A percentile compares a stretch with the other conserved stretches of the same genome.
phyloP scores from a whole-genome alignment of 1,140 invertebrate genomes.

The Heterodera carotae region DNA sequence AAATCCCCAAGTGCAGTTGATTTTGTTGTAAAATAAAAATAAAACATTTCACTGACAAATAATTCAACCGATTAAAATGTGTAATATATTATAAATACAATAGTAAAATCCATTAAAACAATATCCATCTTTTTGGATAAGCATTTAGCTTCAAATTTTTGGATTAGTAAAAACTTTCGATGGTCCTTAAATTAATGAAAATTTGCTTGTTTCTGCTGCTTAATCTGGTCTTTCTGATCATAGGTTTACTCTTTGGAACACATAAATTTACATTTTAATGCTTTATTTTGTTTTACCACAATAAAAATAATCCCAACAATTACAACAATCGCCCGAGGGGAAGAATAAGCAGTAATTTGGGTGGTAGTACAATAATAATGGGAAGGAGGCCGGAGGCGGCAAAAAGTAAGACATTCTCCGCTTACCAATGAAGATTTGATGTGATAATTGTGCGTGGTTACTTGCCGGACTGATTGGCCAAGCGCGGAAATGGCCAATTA shows the following conservation, averaged over 20 bases:
- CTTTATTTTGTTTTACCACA: background rate
- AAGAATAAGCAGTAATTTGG: background rate
- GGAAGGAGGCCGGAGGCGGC: background rate
- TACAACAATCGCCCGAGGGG: background rate
- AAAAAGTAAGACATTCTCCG: background rate
- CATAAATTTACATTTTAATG: conserved; percentile 8
- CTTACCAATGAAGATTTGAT: background rate
- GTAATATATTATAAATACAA: too few relatives aligned
- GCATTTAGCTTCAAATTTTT: too few relatives aligned
- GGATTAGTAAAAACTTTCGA: too few relatives aligned
- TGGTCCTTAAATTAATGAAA: too few relatives aligned
- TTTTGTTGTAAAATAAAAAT: background rate
- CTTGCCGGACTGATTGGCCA: background rate
- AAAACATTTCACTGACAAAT: too few relatives aligned
- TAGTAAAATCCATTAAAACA: too few relatives aligned
- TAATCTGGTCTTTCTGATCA: too few relatives aligned
- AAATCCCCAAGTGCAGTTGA: background rate
- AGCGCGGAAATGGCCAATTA: background rate
- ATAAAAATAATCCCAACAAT: background rate
- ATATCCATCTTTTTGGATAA: too few relatives aligned
- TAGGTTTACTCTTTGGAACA: background rate
- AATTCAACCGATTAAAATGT: too few relatives aligned
- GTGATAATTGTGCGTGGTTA: background rate
- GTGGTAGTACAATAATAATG: background rate
- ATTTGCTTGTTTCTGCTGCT: too few relatives aligned